phyloP scores from a whole-genome alignment of 2,888 invertebrate genomes.

The Diarsia dahlii region DNA sequence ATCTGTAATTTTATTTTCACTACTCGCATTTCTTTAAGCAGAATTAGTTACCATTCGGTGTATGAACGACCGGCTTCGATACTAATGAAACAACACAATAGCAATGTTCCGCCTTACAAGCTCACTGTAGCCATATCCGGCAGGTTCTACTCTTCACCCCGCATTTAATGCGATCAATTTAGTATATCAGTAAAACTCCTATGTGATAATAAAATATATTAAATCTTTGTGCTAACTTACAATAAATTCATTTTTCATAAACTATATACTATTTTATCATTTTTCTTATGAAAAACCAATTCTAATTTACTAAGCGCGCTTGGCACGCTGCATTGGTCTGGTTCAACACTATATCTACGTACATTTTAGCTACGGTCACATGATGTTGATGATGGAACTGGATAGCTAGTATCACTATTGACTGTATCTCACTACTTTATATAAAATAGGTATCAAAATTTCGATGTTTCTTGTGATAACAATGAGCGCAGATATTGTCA shows the following conservation, averaged over 20 bases:
- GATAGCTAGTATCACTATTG: conserved; percentile 74
- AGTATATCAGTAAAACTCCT: conserved; percentile 89
- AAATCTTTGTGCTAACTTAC: conserved; percentile 91
- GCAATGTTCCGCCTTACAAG: conserved; percentile 73
- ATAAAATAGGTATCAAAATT: conserved; percentile 78
- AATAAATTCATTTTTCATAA: conserved; percentile 90
- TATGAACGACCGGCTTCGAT: conserved; percentile 61
- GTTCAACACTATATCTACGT: conserved; percentile 78
- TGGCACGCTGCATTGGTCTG: conserved; percentile 89
- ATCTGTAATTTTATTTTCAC: conserved; percentile 39
- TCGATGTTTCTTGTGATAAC: conserved; percentile 81
- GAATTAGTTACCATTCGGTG: conserved; percentile 2
- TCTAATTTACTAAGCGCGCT: conserved; percentile 85
- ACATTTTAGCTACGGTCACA: conserved; percentile 72
- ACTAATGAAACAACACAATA: conserved; percentile 46
- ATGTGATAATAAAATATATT: conserved; percentile 91
- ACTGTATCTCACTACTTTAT: conserved; percentile 74
- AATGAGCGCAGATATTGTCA: conserved; percentile 80
- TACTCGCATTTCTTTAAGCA: conserved; percentile 31
- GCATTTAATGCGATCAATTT: conserved; percentile 88
- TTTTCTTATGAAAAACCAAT: conserved; percentile 84
- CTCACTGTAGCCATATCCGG: conserved; percentile 81
- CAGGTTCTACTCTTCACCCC: conserved; percentile 79
- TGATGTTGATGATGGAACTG: conserved; percentile 73
- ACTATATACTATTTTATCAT: conserved; percentile 85